phyloP scores from a whole-genome alignment of 1,140 invertebrate genomes.

The Bemisia tabaci region DNA sequence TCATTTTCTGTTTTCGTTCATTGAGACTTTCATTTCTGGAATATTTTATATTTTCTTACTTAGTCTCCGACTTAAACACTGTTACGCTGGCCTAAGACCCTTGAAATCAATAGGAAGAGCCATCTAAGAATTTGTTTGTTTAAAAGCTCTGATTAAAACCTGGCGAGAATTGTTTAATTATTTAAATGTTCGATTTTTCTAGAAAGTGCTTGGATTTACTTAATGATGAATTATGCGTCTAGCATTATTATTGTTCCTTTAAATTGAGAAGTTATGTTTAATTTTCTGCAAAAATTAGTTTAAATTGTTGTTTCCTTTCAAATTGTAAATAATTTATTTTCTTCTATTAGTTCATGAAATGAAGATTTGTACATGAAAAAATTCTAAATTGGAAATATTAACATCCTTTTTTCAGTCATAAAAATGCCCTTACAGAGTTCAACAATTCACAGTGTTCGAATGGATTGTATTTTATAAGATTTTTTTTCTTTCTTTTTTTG shows the following conservation, averaged over 20 bases:
- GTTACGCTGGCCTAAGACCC: too few relatives aligned
- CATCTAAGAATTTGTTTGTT: too few relatives aligned
- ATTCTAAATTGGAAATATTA: not conserved
- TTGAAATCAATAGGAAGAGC: too few relatives aligned
- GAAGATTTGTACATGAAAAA: not conserved
- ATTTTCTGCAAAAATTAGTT: not conserved
- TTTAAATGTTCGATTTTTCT: too few relatives aligned
- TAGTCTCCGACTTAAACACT: too few relatives aligned
- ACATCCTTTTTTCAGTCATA: not conserved
- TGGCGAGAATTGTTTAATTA: too few relatives aligned
- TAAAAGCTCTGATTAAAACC: too few relatives aligned
- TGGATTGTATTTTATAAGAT: not conserved
- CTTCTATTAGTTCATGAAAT: not conserved
- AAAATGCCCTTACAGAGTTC: not conserved
- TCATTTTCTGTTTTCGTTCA: too few relatives aligned
- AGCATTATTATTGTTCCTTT: not conserved
- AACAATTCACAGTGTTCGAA: not conserved
- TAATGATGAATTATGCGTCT: not conserved
- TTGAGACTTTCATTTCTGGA: too few relatives aligned
- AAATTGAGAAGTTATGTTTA: not conserved
- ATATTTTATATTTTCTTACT: too few relatives aligned
- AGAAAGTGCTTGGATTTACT: too few relatives aligned
- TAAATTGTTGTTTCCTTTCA: not conserved
- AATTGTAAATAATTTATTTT: not conserved
- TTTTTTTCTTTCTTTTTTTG: not conserved